Evolutionary conservation across 2,888 invertebrate genomes (phyloP).

Genomic region (Stictocephala bisonia): DNA sequence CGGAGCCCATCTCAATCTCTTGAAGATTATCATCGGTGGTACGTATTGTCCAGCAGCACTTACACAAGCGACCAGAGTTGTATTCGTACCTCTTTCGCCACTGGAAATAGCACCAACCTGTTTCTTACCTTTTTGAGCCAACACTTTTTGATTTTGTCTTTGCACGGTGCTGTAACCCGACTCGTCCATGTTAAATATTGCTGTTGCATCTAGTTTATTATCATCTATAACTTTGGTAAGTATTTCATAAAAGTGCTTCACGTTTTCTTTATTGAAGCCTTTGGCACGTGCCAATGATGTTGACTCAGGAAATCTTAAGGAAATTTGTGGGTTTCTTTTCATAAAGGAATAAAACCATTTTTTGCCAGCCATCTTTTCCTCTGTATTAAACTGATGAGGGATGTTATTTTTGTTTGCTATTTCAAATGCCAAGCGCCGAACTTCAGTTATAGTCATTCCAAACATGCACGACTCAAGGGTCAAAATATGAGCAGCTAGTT

Average conservation of each 20-base stretch:
- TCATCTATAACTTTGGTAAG: neutral
- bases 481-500: neutral
- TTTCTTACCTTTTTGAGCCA: too few relatives aligned
- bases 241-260: slow-evolving; percentile 7
- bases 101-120: slow-evolving; percentile 4
- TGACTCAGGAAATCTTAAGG: neutral
- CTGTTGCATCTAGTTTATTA: slow-evolving; percentile 11
- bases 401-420: neutral
- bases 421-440: slow-evolving; percentile 12
- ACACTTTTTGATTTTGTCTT: too few relatives aligned
- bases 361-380: neutral
- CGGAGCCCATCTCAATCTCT: neutral
- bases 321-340: neutral
- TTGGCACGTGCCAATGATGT: neutral
- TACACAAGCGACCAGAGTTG: neutral
- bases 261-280: slow-evolving; percentile 17
- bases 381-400: neutral
- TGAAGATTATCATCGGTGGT: slow-evolving; percentile 20
- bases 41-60: slow-evolving; percentile 22
- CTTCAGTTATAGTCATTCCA: slow-evolving; percentile 28
- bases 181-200: slow-evolving; percentile 31
- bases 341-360: slow-evolving; percentile 28
- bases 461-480: slow-evolving; percentile 7
- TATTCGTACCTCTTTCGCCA: slow-evolving; percentile 25
- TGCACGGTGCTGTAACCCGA: neutral